Percentiles rank a stretch among this genome's conserved stretches.
These are phyloP conservation scores for Ciconia boyciana DNA, from an alignment of 2,113 vertebrate genomes.

Conservation along the genomic window DNA sequence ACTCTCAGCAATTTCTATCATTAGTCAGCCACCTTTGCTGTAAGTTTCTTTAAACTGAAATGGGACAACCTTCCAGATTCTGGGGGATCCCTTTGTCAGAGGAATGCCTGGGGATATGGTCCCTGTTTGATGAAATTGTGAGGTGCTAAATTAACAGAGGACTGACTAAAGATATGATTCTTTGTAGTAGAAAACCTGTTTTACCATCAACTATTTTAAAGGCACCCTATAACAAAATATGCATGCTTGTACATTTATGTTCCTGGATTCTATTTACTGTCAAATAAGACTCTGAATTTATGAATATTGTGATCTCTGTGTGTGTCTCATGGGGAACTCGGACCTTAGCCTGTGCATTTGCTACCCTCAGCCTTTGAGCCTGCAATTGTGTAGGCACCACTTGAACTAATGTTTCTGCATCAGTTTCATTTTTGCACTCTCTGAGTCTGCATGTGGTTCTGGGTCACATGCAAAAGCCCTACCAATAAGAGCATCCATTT, in stretches of 20 bases:
- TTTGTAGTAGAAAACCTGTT: not conserved
- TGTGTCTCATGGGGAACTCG: not conserved
- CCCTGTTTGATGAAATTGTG: not conserved
- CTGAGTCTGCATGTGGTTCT: not conserved
- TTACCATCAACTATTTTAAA: not conserved
- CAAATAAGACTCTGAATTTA: not conserved
- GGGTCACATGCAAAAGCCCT: not conserved
- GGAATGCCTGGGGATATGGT: not conserved
- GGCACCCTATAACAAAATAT: not conserved
- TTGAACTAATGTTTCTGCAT: not conserved
- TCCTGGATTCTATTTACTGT: not conserved
- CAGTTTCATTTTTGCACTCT: not conserved
- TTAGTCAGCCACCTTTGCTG: not conserved
- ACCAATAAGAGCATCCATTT: not conserved
- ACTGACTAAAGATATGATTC: not conserved
- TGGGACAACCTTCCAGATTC: not conserved
- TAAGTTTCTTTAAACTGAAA: not conserved
- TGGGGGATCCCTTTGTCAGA: not conserved
- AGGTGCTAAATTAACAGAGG: not conserved
- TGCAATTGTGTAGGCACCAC: not conserved
- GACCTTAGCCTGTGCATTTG: not conserved
- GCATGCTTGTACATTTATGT: not conserved
- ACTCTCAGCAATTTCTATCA: not conserved
- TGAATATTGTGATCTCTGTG: not conserved
- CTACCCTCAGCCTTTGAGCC: not conserved